Evolutionary conservation across 2,113 vertebrate species (phyloP).

Genomic region (Poicephalus meyeri): DNA sequence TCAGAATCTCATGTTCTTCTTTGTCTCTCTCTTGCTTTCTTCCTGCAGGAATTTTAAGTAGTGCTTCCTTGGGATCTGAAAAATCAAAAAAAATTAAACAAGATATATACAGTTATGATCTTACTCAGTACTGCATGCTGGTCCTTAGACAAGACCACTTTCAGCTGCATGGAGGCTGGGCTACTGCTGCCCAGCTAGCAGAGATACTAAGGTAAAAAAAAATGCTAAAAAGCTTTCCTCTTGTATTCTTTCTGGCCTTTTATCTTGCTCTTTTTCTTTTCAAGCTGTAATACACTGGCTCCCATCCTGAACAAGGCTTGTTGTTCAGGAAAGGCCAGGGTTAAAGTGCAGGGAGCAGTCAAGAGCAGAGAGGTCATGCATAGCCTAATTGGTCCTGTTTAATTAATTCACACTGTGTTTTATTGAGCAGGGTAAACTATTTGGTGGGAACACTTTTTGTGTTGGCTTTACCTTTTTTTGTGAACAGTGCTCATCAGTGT

Average conservation of each 20-base stretch:
- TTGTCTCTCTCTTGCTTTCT: constrained; percentile 6
- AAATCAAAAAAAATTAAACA: constrained; percentile 76
- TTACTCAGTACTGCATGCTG: constrained; percentile 77
- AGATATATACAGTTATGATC: constrained; percentile 75
- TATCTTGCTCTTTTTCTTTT: constrained; percentile 42
- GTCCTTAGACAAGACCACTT: constrained; percentile 75
- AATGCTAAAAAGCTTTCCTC: not conserved
- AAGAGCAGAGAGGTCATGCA: constrained; percentile 61
- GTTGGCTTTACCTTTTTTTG: not conserved
- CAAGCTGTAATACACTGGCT: not conserved
- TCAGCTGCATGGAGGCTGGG: constrained; percentile 74
- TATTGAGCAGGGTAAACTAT: not conserved
- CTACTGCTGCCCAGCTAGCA: constrained; percentile 75
- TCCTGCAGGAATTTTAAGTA: constrained; percentile 74
- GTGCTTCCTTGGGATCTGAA: constrained; percentile 59
- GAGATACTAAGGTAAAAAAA: constrained; percentile 79
- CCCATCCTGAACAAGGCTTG: constrained; percentile 28
- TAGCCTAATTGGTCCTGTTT: constrained; percentile 54
- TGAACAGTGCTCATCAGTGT: not conserved
- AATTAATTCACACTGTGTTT: constrained; percentile 32
- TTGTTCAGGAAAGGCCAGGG: constrained; percentile 55
- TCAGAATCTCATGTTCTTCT: not conserved
- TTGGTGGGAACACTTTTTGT: not conserved
- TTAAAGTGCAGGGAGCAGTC: constrained; percentile 63
- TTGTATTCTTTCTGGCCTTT: constrained; percentile 2